These are phyloP conservation scores for Erannis defoliaria DNA, from an alignment of 2,888 invertebrate genomes.

Conservation along the genomic window DNA sequence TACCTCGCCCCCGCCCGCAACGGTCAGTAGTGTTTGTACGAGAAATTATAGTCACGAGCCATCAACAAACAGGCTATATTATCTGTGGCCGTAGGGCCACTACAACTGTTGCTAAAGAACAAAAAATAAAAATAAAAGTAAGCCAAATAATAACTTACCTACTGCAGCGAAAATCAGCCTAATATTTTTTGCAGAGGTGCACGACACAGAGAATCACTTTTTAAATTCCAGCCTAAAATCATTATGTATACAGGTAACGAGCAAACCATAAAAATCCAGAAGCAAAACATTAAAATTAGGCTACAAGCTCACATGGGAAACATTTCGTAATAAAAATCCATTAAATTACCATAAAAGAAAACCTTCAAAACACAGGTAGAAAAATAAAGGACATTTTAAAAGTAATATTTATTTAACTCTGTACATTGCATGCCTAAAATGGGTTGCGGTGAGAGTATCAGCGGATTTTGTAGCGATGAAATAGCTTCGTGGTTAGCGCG, in stretches of 20 bases:
- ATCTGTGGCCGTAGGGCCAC: no score
- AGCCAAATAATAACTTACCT: no score
- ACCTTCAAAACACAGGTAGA: conserved; percentile 34
- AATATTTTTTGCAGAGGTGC: neutral
- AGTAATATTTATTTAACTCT: conserved; percentile 31
- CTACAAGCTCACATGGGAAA: conserved; percentile 11
- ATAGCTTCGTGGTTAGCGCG: no score
- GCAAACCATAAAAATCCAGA: conserved; percentile 18
- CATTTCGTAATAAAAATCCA: conserved; percentile 30
- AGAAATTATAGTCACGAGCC: no score
- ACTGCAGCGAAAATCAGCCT: neutral
- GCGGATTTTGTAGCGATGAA: no score
- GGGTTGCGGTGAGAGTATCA: neutral
- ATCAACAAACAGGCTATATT: no score
- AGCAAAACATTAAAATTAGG: conserved; percentile 23
- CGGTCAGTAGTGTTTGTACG: no score
- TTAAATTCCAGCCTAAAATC: neutral
- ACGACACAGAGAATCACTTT: neutral
- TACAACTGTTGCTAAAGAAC: no score
- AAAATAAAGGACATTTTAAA: conserved; percentile 37
- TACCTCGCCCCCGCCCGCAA: no score
- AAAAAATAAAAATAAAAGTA: no score
- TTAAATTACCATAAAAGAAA: conserved; percentile 35
- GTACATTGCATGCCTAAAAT: conserved; percentile 40
- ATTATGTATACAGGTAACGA: conserved; percentile 3